Conservation (phyloP, 2,113 vertebrate species). For the Grantiella picta region DNA sequence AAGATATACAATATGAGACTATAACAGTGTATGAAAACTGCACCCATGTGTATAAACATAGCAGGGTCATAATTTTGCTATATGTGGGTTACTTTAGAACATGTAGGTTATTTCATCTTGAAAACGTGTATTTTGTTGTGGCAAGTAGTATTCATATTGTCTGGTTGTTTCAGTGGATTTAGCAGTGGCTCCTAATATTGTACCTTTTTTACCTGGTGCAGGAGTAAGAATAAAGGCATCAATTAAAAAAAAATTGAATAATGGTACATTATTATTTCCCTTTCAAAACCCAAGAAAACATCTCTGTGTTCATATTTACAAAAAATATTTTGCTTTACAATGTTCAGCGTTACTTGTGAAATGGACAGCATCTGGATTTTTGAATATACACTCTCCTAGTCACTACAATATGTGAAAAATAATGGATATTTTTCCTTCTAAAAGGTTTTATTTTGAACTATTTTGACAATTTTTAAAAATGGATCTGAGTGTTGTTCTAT, state of each 20-base stretch:
- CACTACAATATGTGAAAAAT: not conserved
- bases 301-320: not conserved
- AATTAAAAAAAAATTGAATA: not conserved
- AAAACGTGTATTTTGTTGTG: conserved; percentile 58
- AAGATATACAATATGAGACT: conserved; percentile 76
- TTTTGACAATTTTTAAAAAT: not conserved
- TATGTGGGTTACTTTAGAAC: conserved; percentile 62
- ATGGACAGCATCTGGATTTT: not conserved
- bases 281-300: not conserved
- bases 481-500: not conserved
- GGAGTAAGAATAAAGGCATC: not conserved
- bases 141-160: not conserved
- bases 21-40: conserved; percentile 75
- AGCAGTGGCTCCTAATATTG: not conserved
- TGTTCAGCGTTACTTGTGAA: not conserved
- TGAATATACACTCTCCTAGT: not conserved
- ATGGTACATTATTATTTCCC: not conserved
- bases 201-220: not conserved
- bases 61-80: conserved; percentile 70
- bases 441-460: not conserved
- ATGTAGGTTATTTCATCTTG: conserved; percentile 60
- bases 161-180: not conserved
- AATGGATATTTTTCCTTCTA: not conserved
- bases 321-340: not conserved
- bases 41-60: conserved; percentile 77